These are phyloP conservation scores for Sinocyclocheilus anophthalmus DNA, from an alignment of 2,113 vertebrate species.

Conservation along the genomic window DNA sequence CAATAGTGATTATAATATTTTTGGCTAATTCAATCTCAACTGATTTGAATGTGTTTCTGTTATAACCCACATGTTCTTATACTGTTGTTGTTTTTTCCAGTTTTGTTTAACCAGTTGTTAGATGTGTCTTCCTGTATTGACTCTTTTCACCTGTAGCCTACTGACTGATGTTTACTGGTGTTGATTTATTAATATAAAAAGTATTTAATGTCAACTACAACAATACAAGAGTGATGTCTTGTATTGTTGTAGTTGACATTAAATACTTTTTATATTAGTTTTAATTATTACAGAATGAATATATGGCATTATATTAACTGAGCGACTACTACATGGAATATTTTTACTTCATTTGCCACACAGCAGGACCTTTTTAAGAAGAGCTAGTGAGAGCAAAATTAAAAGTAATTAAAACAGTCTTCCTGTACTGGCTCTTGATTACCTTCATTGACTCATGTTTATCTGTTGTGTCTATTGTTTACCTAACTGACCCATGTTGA, in stretches of 20 bases:
- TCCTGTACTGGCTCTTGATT: background rate
- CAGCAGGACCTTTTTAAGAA: background rate
- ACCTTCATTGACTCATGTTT: background rate
- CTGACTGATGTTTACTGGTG: background rate
- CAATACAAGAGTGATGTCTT: background rate
- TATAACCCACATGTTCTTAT: background rate
- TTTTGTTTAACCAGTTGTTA: background rate
- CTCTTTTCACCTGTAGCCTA: background rate
- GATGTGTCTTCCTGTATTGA: background rate
- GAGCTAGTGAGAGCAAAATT: background rate
- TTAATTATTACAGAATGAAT: background rate
- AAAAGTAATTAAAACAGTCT: background rate
- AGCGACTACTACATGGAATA: background rate
- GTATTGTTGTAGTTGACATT: background rate
- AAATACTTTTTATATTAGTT: background rate
- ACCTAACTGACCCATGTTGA: background rate
- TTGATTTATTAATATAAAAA: background rate
- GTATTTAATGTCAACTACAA: too few species aligned
- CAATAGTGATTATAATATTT: too few species aligned
- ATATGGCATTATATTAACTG: background rate
- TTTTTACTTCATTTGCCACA: too few species aligned
- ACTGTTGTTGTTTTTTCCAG: background rate
- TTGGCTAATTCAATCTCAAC: background rate
- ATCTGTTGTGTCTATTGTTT: background rate
- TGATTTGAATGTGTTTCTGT: background rate